A percentile compares a stretch with the other conserved stretches of the same genome.
Conservation (phyloP, 2,797 vertebrate genomes). For the Poecilia gillii region DNA sequence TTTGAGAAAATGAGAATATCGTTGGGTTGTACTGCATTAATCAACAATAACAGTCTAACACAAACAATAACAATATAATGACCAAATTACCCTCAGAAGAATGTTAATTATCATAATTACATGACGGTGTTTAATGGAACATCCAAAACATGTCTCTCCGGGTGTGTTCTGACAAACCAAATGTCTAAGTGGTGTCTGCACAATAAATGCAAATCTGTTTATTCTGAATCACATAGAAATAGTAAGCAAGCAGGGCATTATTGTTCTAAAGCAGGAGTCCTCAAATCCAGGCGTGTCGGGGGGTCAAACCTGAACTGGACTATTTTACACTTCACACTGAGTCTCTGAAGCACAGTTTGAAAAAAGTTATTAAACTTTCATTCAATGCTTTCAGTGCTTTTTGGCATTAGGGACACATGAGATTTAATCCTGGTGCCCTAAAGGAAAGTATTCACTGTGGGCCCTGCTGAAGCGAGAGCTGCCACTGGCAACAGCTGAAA, state of each 20-base stretch:
- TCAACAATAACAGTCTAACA: constrained; percentile 1
- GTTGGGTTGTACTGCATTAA: constrained; percentile 11
- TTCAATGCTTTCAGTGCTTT: not conserved
- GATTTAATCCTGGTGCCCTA: not conserved
- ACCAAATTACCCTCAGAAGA: constrained; percentile 12
- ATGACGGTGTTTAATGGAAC: not conserved
- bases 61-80: not conserved
- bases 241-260: constrained; percentile 7
- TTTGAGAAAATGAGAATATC: not conserved
- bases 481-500: not conserved
- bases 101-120: constrained; percentile 17
- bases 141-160: constrained; percentile 15
- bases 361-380: not conserved
- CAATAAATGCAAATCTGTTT: constrained; percentile 51
- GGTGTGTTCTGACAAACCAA: constrained; percentile 9
- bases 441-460: not conserved
- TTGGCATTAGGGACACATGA: not conserved
- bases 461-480: not conserved
- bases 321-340: not conserved
- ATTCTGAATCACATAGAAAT: constrained; percentile 15
- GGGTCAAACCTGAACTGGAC: no score
- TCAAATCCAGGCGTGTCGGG: no score
- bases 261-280: not conserved
- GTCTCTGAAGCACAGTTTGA: not conserved
- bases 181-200: constrained; percentile 49